A percentile compares a stretch with the other conserved stretches of the same genome.
These are phyloP conservation scores for Trisateles emortualis DNA, from an alignment of 2,888 invertebrate species.

Conservation along the genomic window DNA sequence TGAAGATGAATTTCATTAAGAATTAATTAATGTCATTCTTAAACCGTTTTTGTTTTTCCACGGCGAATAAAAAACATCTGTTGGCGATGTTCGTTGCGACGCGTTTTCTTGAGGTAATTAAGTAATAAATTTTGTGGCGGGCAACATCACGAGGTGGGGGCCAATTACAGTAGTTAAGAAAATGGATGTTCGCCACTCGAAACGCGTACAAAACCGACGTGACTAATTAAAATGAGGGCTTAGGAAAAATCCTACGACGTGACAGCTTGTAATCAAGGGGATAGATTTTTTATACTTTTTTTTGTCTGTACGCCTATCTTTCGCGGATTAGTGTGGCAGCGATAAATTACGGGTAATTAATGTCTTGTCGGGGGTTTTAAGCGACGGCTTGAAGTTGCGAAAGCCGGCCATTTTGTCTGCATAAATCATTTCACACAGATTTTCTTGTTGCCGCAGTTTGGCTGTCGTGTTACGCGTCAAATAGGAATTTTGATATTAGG, in stretches of 20 bases:
- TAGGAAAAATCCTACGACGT: constrained; percentile 85
- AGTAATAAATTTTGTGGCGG: constrained; percentile 86
- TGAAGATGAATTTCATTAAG: constrained; percentile 87
- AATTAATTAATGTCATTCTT: constrained; percentile 88
- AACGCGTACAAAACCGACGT: constrained; percentile 66
- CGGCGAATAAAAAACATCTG: constrained; percentile 86
- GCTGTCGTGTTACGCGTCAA: neutral
- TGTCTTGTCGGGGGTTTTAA: constrained; percentile 68
- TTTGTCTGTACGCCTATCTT: constrained; percentile 65
- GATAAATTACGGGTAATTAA: constrained; percentile 85
- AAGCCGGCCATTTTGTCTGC: constrained; percentile 43
- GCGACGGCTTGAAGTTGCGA: constrained; percentile 44
- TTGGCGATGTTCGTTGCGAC: constrained; percentile 71
- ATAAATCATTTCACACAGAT: constrained; percentile 57
- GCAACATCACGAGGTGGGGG: constrained; percentile 83
- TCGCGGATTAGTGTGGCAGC: constrained; percentile 76
- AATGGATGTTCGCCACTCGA: constrained; percentile 78
- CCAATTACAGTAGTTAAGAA: constrained; percentile 84
- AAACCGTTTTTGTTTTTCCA: constrained; percentile 84
- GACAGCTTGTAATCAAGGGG: constrained; percentile 86
- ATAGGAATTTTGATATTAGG: neutral
- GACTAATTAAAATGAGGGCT: constrained; percentile 84
- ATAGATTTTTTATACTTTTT: constrained; percentile 75
- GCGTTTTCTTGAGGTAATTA: constrained; percentile 87
- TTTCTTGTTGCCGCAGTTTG: constrained; percentile 36